Percentiles rank a stretch among this genome's conserved stretches.
phyloP scores from a whole-genome alignment of 2,113 vertebrate species.

The Calyptommatus sinebrachiatus region DNA sequence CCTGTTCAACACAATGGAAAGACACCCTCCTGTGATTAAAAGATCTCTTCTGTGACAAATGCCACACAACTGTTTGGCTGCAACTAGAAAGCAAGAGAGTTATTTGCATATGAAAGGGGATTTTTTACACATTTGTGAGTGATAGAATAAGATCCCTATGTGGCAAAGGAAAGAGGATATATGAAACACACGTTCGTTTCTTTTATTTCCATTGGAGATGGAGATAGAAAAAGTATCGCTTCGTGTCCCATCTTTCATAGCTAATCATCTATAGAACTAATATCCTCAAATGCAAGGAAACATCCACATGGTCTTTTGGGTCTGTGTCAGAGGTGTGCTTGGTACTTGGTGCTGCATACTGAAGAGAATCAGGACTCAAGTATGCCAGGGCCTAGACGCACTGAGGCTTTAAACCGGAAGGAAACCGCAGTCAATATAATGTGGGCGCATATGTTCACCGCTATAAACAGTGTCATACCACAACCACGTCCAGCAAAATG shows the following conservation, averaged over 20 bases:
- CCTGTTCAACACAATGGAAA: conserved; percentile 49
- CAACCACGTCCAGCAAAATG: too few relatives aligned
- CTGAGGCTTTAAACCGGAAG: too few relatives aligned
- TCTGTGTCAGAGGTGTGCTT: neutral
- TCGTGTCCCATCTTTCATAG: conserved; percentile 30
- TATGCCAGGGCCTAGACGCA: too few relatives aligned
- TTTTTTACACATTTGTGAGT: conserved; percentile 40
- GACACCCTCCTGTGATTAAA: conserved; percentile 34
- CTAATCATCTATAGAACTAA: conserved; percentile 4
- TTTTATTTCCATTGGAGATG: conserved; percentile 39
- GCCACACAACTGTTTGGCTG: conserved; percentile 51
- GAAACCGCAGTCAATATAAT: too few relatives aligned
- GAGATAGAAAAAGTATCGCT: conserved; percentile 15
- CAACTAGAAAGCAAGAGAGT: conserved; percentile 50
- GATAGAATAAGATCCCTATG: conserved; percentile 44
- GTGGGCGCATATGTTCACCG: too few relatives aligned
- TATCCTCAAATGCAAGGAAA: neutral
- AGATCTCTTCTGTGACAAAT: conserved; percentile 52
- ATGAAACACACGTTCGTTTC: conserved; percentile 30
- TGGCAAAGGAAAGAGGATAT: conserved; percentile 25
- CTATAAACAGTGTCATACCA: too few relatives aligned
- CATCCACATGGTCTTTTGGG: too few relatives aligned
- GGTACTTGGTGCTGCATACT: too few relatives aligned
- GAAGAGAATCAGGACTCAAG: too few relatives aligned
- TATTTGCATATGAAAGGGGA: conserved; percentile 56